phyloP scores from a whole-genome alignment of 2,113 vertebrate genomes.

The Agelaius tricolor region DNA sequence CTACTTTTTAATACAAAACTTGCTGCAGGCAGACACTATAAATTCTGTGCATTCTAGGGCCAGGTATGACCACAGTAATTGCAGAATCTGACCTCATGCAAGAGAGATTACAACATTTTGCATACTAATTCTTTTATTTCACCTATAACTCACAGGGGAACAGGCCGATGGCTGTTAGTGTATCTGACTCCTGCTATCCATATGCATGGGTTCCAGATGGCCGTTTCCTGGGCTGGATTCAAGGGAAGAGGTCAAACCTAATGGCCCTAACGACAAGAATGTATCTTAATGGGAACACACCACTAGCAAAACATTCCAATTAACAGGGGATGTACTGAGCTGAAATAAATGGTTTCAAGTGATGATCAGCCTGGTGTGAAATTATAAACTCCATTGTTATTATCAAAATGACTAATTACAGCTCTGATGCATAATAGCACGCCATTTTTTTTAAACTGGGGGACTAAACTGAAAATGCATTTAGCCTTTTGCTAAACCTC shows the following conservation, averaged over 20 bases:
- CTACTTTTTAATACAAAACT: background rate
- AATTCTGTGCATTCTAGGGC: background rate
- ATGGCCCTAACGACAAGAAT: background rate
- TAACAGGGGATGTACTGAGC: constrained; percentile 6
- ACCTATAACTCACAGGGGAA: background rate
- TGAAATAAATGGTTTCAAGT: constrained; percentile 48
- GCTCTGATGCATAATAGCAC: background rate
- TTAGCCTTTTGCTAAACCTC: background rate
- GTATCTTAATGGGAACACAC: constrained; percentile 1
- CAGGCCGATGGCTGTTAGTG: background rate
- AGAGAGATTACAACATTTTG: background rate
- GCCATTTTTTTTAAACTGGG: background rate
- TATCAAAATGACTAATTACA: constrained; percentile 48
- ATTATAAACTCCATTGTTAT: constrained; percentile 42
- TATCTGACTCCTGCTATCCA: background rate
- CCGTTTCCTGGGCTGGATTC: background rate
- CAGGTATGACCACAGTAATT: background rate
- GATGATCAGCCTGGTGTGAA: constrained; percentile 56
- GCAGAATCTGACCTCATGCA: background rate
- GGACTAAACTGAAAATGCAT: background rate
- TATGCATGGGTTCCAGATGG: background rate
- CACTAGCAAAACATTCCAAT: constrained; percentile 37
- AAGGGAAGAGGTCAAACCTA: background rate
- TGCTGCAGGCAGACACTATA: background rate
- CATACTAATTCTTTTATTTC: background rate